Evolutionary conservation across 2,113 vertebrate genomes (phyloP).

Genomic region (Scolopax mira): DNA sequence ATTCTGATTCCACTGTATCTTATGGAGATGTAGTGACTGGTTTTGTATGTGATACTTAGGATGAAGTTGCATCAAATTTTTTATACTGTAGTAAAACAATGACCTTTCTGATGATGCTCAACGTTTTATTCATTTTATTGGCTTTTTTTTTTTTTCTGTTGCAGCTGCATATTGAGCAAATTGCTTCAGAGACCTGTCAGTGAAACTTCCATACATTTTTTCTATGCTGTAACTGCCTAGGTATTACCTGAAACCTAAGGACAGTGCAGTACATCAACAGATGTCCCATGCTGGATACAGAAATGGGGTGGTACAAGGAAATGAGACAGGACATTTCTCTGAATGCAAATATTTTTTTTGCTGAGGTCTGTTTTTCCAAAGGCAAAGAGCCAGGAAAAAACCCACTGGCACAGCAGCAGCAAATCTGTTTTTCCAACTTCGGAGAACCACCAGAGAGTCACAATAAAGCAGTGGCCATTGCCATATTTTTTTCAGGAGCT

Average conservation of each 20-base stretch:
- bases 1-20: neutral
- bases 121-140: neutral
- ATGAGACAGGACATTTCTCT: neutral
- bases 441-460: neutral
- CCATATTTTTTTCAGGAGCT: neutral
- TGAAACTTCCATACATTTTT: neutral
- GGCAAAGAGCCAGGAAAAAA: neutral
- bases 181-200: neutral
- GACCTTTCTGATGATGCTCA: neutral
- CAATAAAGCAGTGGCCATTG: neutral
- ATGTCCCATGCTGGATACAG: neutral
- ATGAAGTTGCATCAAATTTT: neutral
- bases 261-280: neutral
- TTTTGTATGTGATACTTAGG: neutral
- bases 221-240: neutral
- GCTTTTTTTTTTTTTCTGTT: neutral
- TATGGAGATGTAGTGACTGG: neutral
- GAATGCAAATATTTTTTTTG: conserved; percentile 34
- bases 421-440: neutral
- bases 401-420: neutral
- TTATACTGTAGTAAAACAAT: neutral
- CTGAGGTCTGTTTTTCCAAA: conserved; percentile 21
- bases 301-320: neutral
- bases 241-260: neutral
- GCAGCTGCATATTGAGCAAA: neutral